Evolutionary conservation across 2,888 invertebrate species (phyloP).

Genomic region (Caenorhabditis panamensis): DNA sequence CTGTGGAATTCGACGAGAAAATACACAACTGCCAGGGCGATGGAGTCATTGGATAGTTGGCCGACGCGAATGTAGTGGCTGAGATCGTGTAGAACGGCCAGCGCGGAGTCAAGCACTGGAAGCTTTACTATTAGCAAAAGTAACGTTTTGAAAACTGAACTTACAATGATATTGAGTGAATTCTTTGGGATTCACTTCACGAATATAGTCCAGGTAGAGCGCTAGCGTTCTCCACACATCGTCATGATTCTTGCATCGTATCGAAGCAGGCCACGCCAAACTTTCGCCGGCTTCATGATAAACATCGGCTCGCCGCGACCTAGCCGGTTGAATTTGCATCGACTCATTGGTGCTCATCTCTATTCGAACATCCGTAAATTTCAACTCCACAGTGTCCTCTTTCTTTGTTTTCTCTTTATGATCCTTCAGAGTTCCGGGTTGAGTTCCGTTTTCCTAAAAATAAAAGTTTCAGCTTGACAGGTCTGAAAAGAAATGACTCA

Average conservation of each 20-base stretch:
- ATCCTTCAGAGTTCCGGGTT: background rate
- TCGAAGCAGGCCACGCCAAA: slow-evolving; percentile 52
- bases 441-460: slow-evolving; percentile 8
- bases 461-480: background rate
- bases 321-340: background rate
- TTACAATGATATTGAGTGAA: slow-evolving; percentile 34
- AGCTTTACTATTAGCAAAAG: background rate
- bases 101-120: slow-evolving; percentile 50
- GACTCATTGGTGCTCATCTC: background rate
- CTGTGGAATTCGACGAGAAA: slow-evolving; percentile 46
- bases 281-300: slow-evolving; percentile 42
- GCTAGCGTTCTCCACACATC: slow-evolving; percentile 53
- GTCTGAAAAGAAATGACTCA: background rate
- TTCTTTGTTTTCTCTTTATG: background rate
- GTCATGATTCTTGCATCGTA: slow-evolving; percentile 50
- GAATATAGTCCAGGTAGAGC: slow-evolving; percentile 47
- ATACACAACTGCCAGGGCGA: slow-evolving; percentile 47
- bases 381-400: background rate
- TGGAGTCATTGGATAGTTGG: slow-evolving; percentile 20
- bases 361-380: background rate
- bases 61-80: background rate
- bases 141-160: background rate
- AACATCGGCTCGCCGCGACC: slow-evolving; percentile 6
- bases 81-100: slow-evolving; percentile 57
- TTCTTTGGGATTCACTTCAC: slow-evolving; percentile 38